Evolutionary conservation across 2,797 vertebrate genomes (phyloP).

Genomic region (Decapterus maruadsi): DNA sequence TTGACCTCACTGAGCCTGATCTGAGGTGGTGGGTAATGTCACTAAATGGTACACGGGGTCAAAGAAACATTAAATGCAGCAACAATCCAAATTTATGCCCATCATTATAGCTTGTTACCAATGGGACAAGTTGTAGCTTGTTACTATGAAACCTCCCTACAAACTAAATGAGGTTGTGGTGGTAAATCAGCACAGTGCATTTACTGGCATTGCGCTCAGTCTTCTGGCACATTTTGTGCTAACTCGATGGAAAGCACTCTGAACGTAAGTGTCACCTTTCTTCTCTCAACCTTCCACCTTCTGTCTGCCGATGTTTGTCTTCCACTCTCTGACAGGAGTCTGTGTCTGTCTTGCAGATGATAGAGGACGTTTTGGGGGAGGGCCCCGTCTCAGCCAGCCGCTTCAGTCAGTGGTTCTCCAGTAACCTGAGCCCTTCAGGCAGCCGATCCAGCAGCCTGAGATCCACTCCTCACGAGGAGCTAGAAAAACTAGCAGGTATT

Average conservation of each 20-base stretch:
- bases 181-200: constrained; percentile 36
- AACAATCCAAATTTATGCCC: constrained; percentile 83
- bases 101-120: constrained; percentile 60
- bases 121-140: neutral
- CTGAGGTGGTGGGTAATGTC: constrained; percentile 52
- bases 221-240: constrained; percentile 72
- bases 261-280: constrained; percentile 79
- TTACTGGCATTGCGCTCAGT: constrained; percentile 44
- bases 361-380: constrained; percentile 97
- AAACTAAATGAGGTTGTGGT: constrained; percentile 18
- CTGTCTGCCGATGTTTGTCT: constrained; percentile 23
- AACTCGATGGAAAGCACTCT: constrained; percentile 67
- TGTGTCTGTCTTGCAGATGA: constrained; percentile 89
- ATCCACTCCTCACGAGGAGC: constrained; percentile 97
- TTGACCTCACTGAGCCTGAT: constrained; percentile 38
- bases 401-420: constrained; percentile 97
- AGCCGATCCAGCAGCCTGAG: constrained; percentile 96
- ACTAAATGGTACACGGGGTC: constrained; percentile 44
- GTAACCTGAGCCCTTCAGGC: constrained; percentile 92
- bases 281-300: constrained; percentile 48
- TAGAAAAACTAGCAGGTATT: constrained; percentile 95
- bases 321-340: constrained; percentile 29
- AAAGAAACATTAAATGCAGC: constrained; percentile 7
- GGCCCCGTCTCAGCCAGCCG: constrained; percentile 93
- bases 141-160: neutral